Evolutionary conservation across 2,113 vertebrate genomes (phyloP).

Genomic region (Coregonus clupeaformis): DNA sequence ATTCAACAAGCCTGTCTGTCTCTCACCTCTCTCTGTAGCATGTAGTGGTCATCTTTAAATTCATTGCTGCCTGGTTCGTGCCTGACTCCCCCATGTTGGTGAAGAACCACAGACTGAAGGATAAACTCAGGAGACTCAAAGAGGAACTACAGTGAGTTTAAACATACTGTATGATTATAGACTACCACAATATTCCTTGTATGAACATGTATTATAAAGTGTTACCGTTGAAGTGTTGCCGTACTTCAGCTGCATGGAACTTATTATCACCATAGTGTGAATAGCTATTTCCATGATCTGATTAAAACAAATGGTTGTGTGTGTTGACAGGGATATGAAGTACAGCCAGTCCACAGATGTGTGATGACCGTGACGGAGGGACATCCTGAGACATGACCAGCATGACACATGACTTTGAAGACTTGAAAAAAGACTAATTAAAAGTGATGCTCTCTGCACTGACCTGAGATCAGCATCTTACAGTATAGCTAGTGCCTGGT

Average conservation of each 20-base stretch:
- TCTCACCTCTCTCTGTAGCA: slow-evolving; percentile 74
- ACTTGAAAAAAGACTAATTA: background rate
- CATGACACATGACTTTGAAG: background rate
- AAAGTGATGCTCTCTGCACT: background rate
- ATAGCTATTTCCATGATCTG: background rate
- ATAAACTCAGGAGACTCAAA: slow-evolving; percentile 66
- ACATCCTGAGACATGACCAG: background rate
- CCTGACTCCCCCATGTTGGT: slow-evolving; percentile 77
- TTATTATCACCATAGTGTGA: too few relatives aligned
- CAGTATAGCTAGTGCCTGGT: too few relatives aligned
- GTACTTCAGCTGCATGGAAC: too few relatives aligned
- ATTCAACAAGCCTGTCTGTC: background rate
- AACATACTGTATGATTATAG: background rate
- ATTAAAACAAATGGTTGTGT: background rate
- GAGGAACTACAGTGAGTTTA: slow-evolving; percentile 69
- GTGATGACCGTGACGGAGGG: background rate
- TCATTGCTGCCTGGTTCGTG: slow-evolving; percentile 88
- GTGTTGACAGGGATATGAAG: slow-evolving; percentile 22
- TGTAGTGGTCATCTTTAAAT: slow-evolving; percentile 84
- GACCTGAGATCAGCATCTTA: too few relatives aligned
- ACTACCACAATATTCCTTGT: background rate
- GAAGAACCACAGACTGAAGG: slow-evolving; percentile 72
- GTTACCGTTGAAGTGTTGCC: too few relatives aligned
- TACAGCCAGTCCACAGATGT: slow-evolving; percentile 34
- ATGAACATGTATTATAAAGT: too few relatives aligned